Conservation (phyloP, 2,888 invertebrate species). For the Dastarcus helophoroides region DNA sequence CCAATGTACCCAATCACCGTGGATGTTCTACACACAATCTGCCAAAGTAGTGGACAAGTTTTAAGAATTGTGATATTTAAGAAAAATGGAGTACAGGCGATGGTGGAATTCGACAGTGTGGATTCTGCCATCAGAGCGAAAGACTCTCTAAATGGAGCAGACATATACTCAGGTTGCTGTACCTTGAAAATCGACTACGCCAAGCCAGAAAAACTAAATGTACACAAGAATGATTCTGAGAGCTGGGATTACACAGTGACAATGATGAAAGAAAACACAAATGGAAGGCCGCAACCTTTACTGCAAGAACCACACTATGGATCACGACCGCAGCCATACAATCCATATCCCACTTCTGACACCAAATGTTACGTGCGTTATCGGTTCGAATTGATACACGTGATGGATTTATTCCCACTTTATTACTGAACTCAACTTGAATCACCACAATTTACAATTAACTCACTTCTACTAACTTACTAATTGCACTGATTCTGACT, state of each 20-base stretch:
- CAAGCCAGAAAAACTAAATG: conserved; percentile 94
- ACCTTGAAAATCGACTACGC: conserved; percentile 98
- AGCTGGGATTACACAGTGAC: conserved; percentile 89
- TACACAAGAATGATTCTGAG: conserved; percentile 91
- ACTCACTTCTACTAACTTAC: too few species aligned
- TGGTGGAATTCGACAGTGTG: conserved; percentile 74
- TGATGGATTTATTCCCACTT: too few species aligned
- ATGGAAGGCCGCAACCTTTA: conserved; percentile 64
- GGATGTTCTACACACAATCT: conserved; percentile 95
- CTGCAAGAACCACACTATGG: conserved; percentile 84
- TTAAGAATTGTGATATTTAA: conserved; percentile 94
- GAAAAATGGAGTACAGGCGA: conserved; percentile 90
- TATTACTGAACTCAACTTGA: too few species aligned
- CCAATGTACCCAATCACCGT: conserved; percentile 98
- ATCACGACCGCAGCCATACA: conserved; percentile 77
- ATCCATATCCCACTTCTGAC: too few species aligned
- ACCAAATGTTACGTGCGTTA: too few species aligned
- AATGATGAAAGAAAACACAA: conserved; percentile 37
- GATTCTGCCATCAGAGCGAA: conserved; percentile 91
- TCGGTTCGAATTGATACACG: too few species aligned
- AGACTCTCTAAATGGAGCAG: conserved; percentile 91
- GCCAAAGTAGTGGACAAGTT: conserved; percentile 83
- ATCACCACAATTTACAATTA: too few species aligned
- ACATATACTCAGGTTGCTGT: conserved; percentile 99
- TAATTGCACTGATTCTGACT: too few species aligned